Evolutionary conservation across 2,888 invertebrate genomes (phyloP), one percentile per base, ranked within the genome.

Genomic region (Cantharis lateralis): DNA sequence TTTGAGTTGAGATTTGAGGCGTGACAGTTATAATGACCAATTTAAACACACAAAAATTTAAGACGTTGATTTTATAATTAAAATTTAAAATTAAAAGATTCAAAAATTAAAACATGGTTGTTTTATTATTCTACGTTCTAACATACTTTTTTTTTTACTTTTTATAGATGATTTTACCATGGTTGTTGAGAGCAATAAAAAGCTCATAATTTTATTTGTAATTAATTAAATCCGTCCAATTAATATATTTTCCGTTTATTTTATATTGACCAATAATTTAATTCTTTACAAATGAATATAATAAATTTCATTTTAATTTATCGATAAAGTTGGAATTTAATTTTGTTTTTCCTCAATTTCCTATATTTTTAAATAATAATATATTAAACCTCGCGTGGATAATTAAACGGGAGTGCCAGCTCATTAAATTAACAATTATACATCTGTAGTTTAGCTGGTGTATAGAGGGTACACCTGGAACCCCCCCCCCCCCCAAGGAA

Each of bases 1-100:
- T 75, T 70, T 74, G 78, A 76, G 75, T 70, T 75, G 80, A 81
- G 79, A 79, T 81, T 80, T 79, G 82, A 83, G 83, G 83, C 83
- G 83, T 83, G 82, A 82, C 82, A 80, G 75, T 79, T 74, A 77
- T 79, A 79, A 79, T 79, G 77, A 79, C 26, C 71, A 75, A 77
- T 77, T 79, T 75, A 77, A 70, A 72, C 61, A 74, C 71, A 48
- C 48, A 48, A 48, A 32, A 32, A 48, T 48, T 48, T 48, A 48
- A 48, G 48, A 48, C 48, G 48, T 7, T 48, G 48, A 48, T 48
- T 48, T 48, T n/a, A n/a, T n/a, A n/a, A n/a, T 48, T 7, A n/a
- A 48, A n/a, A 48, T 48, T 13, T n/a, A 7, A 48, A 48, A n/a
- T 48, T 48, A 7, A 4, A 32, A 13, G 26, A 26, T 26, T 26